phyloP scores from a whole-genome alignment of 2,797 vertebrate species.

The Silurus aristotelis region DNA sequence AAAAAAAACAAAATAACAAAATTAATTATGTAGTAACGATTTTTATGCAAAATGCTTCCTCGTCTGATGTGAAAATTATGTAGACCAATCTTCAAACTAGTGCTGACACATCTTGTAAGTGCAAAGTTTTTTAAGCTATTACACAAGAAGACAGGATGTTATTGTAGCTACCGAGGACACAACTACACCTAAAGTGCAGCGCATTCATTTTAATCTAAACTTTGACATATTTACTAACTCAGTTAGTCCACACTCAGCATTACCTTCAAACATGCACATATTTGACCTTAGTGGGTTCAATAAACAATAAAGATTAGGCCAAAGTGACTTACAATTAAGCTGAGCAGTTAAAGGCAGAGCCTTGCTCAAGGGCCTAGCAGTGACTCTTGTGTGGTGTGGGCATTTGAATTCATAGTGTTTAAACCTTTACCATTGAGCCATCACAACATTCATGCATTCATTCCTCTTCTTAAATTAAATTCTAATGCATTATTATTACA shows the following conservation, averaged over 20 bases:
- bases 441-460: neutral
- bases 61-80: too few species aligned
- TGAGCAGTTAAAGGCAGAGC: neutral
- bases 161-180: neutral
- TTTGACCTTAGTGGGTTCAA: neutral
- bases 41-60: neutral
- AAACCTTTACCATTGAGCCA: neutral
- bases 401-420: neutral
- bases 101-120: too few species aligned
- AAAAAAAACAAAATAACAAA: neutral
- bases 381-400: neutral
- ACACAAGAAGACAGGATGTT: too few species aligned
- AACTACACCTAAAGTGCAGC: neutral
- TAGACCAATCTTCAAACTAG: neutral
- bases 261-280: neutral
- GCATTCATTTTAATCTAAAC: neutral
- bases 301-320: neutral
- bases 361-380: neutral
- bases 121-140: neutral
- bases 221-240: conserved; percentile 2
- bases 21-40: neutral
- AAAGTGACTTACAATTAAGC: neutral
- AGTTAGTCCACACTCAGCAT: neutral
- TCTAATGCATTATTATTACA: too few species aligned
- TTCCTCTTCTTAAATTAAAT: too few species aligned